Evolutionary conservation across 2,113 vertebrate genomes (phyloP), one percentile per base, ranked within the genome.

Genomic region (Barnardius zonarius): DNA sequence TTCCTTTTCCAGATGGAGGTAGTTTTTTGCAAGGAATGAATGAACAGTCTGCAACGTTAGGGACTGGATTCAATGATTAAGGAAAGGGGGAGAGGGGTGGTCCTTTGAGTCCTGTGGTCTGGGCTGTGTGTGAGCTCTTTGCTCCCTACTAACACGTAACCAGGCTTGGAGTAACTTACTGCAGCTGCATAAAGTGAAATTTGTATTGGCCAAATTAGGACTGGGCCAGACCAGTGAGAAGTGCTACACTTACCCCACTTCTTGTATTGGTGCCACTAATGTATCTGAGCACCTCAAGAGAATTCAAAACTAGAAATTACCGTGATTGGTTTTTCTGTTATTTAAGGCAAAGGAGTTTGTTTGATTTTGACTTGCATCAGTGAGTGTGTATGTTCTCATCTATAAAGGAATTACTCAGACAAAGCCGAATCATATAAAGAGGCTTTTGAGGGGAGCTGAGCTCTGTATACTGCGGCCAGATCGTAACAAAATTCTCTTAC

Each of bases 11-110:
- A 55, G 33, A 13, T 17, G 23, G 39, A 69, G 15, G 7, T 69
- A 28, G 17, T 37, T 81, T 77, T 74, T 78, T 44, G 30, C 23
- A 64, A 64, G n/a, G n/a, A 46, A 19, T 48, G 54, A 35, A n/a
- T 28, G 20, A 48, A 33, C 0, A 0, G 6, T 23, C 59, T 78
- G 43, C 35, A 43, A 24, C 0, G 0, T 51, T 41, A 35, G 28
- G 61, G 37, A 3, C 20, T 63, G 46, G 28, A 51, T 44, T 63
- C 33, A 22, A 13, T 49, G 52, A 35, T n/a, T 30, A 31, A 51
- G n/a, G 15, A 22, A 35, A 59, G 13, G 33, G 22, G 13, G 25
- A 14, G 10, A 9, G 13, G 10, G n/a, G 9, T 13, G 5, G 15
- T 63, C 33, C 15, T 57, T 18, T 22, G 49, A 39, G 61, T 48